phyloP scores from a whole-genome alignment of 2,797 vertebrate genomes.

The Siniperca undulata region DNA sequence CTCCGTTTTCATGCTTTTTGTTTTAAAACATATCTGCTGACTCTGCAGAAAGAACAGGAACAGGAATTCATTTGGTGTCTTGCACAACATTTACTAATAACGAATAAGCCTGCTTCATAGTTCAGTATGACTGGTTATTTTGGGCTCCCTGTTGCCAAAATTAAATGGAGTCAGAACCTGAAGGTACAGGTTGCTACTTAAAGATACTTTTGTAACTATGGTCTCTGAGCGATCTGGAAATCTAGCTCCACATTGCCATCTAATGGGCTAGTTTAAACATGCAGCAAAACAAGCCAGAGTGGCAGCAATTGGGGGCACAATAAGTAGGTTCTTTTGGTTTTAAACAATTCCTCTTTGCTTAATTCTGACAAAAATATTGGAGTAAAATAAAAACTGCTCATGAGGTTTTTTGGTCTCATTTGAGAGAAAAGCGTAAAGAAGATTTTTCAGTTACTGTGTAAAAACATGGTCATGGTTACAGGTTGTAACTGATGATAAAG shows the following conservation, averaged over 20 bases:
- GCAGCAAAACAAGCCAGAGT: not conserved
- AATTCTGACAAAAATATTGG: not conserved
- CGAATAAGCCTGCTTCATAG: not conserved
- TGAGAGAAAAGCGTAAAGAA: not conserved
- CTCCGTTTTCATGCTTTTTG: not conserved
- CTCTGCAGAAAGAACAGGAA: not conserved
- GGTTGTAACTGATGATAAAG: not conserved
- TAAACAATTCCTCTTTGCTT: too few relatives aligned
- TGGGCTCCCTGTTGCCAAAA: accelerated
- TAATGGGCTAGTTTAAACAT: constrained; percentile 28
- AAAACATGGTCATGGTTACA: not conserved
- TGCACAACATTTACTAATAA: not conserved
- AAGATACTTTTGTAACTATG: not conserved
- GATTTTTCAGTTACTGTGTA: not conserved
- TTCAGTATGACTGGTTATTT: not conserved
- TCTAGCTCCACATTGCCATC: constrained; percentile 54
- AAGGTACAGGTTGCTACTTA: not conserved
- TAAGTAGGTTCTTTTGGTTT: not conserved
- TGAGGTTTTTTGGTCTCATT: not conserved
- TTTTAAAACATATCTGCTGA: not conserved
- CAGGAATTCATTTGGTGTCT: not conserved
- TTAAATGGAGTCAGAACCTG: not conserved
- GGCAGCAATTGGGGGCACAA: not conserved
- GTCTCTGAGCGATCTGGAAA: not conserved
- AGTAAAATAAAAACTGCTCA: not conserved